Evolutionary conservation across 2,888 invertebrate species (phyloP).

Genomic region (Cheilosia grossa): DNA sequence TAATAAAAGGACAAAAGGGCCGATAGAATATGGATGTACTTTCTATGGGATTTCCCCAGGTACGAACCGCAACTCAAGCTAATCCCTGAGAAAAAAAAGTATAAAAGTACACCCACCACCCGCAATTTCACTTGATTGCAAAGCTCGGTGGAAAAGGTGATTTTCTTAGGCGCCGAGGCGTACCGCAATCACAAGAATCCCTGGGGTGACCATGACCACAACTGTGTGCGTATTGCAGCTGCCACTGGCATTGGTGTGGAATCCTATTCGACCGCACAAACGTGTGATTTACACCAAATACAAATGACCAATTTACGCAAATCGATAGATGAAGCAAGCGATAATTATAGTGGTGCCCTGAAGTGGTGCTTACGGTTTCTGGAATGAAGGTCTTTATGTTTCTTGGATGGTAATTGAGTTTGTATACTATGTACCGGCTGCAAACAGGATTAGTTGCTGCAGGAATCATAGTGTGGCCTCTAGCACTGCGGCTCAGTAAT

Average conservation of each 20-base stretch:
- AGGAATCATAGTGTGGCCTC: no score
- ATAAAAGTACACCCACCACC: background rate
- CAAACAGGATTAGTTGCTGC: conserved; percentile 16
- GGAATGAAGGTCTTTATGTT: conserved; percentile 22
- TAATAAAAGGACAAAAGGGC: conserved; percentile 43
- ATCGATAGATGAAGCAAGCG: conserved; percentile 58
- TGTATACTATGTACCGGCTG: conserved; percentile 17
- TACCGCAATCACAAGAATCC: conserved; percentile 58
- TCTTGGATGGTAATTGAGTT: conserved; percentile 43
- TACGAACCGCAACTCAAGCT: conserved; percentile 5
- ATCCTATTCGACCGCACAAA: conserved; percentile 34
- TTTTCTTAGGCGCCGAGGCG: conserved; percentile 50
- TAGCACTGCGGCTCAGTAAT: no score
- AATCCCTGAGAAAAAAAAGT: background rate
- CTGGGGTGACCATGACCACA: conserved; percentile 39
- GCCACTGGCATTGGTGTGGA: conserved; percentile 6
- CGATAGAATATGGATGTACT: conserved; percentile 18
- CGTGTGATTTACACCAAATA: conserved; percentile 57
- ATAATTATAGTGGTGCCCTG: conserved; percentile 62
- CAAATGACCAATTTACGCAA: conserved; percentile 59
- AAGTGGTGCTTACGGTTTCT: conserved; percentile 53
- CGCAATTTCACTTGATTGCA: conserved; percentile 60
- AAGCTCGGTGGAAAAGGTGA: conserved; percentile 45
- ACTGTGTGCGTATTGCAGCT: conserved; percentile 31
- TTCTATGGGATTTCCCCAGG: conserved; percentile 17